Evolutionary conservation across 1,140 invertebrate genomes (phyloP).

Genomic region (Paramacrobiotus metropolitanus): DNA sequence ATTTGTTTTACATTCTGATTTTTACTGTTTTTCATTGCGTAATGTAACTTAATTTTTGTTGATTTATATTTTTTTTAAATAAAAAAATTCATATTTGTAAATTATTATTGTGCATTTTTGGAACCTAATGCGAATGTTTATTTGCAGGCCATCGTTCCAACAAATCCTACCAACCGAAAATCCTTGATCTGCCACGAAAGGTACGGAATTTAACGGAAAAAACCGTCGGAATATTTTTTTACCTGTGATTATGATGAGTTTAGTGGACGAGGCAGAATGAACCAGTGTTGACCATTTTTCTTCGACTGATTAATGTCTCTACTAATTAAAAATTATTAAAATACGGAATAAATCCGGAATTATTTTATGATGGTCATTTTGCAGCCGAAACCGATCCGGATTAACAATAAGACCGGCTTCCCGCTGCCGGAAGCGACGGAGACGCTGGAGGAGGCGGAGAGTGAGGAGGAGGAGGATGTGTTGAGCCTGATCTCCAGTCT

Average conservation of each 20-base stretch:
- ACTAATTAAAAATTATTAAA: background rate
- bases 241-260: no score
- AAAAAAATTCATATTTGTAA: no score
- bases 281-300: no score
- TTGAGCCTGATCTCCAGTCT: slow-evolving; percentile 8
- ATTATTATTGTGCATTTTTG: no score
- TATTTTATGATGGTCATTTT: background rate
- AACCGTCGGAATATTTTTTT: no score
- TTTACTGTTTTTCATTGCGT: no score
- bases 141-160: background rate
- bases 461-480: slow-evolving; percentile 15
- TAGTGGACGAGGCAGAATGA: no score
- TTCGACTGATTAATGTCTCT: background rate
- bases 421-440: slow-evolving; percentile 29
- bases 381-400: slow-evolving; percentile 32
- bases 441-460: slow-evolving; percentile 33
- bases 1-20: no score
- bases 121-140: no score
- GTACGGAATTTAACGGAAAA: slow-evolving; percentile 14
- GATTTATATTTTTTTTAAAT: no score
- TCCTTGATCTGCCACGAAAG: slow-evolving; percentile 16
- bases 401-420: slow-evolving; percentile 43
- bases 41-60: no score
- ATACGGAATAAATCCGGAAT: background rate
- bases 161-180: slow-evolving; percentile 10